phyloP scores from a whole-genome alignment of 2,797 vertebrate species.

The Petrocephalus schoutedeni region DNA sequence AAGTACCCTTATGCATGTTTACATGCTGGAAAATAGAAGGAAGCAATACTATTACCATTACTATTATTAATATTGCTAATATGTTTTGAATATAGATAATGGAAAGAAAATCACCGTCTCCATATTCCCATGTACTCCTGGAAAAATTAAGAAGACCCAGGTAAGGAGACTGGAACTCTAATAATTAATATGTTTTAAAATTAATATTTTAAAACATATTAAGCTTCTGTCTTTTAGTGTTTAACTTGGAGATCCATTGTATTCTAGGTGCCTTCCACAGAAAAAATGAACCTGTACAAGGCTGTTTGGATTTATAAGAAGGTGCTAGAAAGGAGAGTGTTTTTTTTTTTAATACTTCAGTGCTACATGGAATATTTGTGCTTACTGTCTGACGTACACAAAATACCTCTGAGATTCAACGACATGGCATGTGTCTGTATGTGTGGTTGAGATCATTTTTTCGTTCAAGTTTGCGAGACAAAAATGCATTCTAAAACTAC shows the following conservation, averaged over 20 bases:
- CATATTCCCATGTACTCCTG: background rate
- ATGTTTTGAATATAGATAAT: background rate
- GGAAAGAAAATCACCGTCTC: background rate
- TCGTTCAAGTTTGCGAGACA: background rate
- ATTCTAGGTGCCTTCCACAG: background rate
- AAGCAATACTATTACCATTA: background rate
- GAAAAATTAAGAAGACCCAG: background rate
- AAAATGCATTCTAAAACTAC: background rate
- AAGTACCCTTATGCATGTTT: background rate
- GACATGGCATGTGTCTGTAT: background rate
- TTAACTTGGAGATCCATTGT: conserved; percentile 25
- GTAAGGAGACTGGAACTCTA: background rate
- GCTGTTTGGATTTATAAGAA: background rate
- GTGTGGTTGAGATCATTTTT: background rate
- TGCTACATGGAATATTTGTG: background rate
- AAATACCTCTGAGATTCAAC: background rate
- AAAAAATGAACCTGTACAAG: background rate
- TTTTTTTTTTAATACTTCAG: background rate
- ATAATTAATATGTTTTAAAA: background rate
- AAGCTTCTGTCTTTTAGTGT: background rate
- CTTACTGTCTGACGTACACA: background rate
- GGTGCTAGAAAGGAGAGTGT: background rate
- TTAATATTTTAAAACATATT: background rate
- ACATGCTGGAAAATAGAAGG: background rate
- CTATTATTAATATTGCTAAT: too few species aligned